Evolutionary conservation across 2,888 invertebrate genomes (phyloP), one percentile per base, ranked within the genome.

Genomic region (Linnaemya vulpina): DNA sequence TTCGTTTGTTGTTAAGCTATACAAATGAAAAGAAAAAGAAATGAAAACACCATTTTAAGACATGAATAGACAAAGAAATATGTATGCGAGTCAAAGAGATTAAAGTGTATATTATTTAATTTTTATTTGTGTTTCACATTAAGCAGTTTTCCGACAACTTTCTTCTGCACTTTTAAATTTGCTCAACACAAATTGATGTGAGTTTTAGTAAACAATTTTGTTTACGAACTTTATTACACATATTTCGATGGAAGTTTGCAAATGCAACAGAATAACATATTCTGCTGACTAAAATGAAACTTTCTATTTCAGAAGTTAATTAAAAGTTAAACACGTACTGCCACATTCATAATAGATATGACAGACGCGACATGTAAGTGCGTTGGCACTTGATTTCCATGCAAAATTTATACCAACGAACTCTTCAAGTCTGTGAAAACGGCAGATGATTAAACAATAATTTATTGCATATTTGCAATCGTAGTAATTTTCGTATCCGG

Each of bases 401-500:
- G 30, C 30, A 30, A 2, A 30, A 30, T 30, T 30, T 30, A 30
- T 30, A 3, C 30, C 5, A 30, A 30, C 2, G 30, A 2, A 30
- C 30, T 30, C 30, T 2, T 30, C 30, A 30, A 30, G 2, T 30
- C 5, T 3, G 5, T 30, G 30, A 30, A 30, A 2, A 30, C 3
- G 30, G 30, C 30, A 30, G 30, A 30, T 30, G 30, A 30, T 30
- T 30, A 30, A 30, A n/a, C n/a, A n/a, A 30, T 30, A 30, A 30
- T 30, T 30, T 30, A 30, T 30, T 30, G 30, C 30, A 46, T 55
- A 22, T 46, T 55, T 46, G 17, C 30, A 43, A 20, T 46, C 15
- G 55, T 65, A 80, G 79, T 49, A 20, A 17, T 67, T 60, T 67
- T 30, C 20, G 40, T 40, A 43, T 74, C 74, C 74, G 67, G 51